These are phyloP conservation scores for Cantharis rufa DNA, from an alignment of 2,888 invertebrate species.

Conservation along the genomic window DNA sequence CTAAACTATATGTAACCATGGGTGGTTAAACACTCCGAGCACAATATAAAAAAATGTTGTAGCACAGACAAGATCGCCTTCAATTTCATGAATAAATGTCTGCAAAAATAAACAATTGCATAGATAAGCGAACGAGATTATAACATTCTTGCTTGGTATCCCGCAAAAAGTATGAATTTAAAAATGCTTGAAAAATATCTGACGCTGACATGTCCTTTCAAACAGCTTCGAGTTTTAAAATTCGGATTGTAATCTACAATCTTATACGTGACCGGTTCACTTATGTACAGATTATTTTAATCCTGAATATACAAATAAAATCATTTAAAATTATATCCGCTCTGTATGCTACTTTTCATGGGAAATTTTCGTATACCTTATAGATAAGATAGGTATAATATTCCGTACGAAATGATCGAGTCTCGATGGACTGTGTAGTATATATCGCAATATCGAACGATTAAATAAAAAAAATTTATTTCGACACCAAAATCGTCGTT, in stretches of 20 bases:
- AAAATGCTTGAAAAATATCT: neutral
- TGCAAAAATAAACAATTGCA: neutral
- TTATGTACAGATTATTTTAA: constrained; percentile 16
- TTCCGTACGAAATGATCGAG: neutral
- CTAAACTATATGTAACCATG: neutral
- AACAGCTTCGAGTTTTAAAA: constrained; percentile 14
- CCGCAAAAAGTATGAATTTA: neutral
- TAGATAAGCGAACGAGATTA: neutral
- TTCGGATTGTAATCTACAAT: constrained; percentile 18
- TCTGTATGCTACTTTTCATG: neutral
- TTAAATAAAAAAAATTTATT: neutral
- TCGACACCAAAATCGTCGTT: too few relatives aligned
- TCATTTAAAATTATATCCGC: neutral
- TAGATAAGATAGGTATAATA: neutral
- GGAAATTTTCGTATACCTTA: neutral
- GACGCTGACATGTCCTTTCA: neutral
- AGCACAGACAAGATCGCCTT: neutral
- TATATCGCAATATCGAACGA: neutral
- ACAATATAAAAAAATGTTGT: neutral
- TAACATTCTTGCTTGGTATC: neutral
- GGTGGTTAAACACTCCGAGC: neutral
- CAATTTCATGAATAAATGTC: neutral
- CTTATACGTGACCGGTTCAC: constrained; percentile 22
- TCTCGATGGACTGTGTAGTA: too few relatives aligned
- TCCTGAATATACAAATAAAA: neutral